Percentiles rank a stretch among this genome's conserved stretches.
These are phyloP conservation scores for Drosophila merina DNA, from an alignment of 2,888 invertebrate species.

Conservation along the genomic window DNA sequence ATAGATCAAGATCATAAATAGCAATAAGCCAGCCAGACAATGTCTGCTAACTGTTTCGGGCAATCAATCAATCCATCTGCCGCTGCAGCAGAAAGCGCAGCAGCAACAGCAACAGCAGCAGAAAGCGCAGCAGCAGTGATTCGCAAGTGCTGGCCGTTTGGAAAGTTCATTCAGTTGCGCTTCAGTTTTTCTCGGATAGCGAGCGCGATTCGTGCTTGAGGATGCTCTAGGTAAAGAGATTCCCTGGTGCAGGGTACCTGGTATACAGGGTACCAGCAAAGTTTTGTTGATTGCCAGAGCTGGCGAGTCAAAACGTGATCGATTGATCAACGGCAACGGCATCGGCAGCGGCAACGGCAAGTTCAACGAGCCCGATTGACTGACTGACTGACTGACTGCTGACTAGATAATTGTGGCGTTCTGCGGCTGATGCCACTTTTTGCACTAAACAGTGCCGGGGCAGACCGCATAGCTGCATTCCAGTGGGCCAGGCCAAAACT, in stretches of 20 bases:
- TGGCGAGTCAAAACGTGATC: constrained; percentile 78
- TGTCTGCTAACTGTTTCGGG: constrained; percentile 82
- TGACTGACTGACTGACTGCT: constrained; percentile 74
- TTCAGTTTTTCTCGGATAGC: constrained; percentile 48
- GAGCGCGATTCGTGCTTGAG: constrained; percentile 8
- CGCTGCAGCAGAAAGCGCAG: constrained; percentile 51
- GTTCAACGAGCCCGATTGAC: constrained; percentile 81
- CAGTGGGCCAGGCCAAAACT: constrained; percentile 53
- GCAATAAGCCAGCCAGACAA: constrained; percentile 79
- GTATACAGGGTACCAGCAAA: constrained; percentile 12
- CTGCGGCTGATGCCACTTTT: constrained; percentile 61
- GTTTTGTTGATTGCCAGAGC: constrained; percentile 29
- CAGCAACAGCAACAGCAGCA: constrained; percentile 26
- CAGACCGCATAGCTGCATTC: constrained; percentile 65
- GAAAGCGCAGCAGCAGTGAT: constrained; percentile 49
- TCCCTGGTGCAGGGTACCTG: constrained; percentile 4
- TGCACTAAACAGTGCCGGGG: constrained; percentile 66
- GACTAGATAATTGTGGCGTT: constrained; percentile 83
- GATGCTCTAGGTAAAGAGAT: background rate
- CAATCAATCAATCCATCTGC: constrained; percentile 81
- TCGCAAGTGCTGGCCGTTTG: constrained; percentile 67
- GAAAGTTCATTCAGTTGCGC: constrained; percentile 77
- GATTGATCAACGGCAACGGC: constrained; percentile 82
- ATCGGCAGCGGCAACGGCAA: constrained; percentile 76
- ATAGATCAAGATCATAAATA: constrained; percentile 83